Evolutionary conservation across 2,113 vertebrate species (phyloP).

Genomic region (Gulo gulo): DNA sequence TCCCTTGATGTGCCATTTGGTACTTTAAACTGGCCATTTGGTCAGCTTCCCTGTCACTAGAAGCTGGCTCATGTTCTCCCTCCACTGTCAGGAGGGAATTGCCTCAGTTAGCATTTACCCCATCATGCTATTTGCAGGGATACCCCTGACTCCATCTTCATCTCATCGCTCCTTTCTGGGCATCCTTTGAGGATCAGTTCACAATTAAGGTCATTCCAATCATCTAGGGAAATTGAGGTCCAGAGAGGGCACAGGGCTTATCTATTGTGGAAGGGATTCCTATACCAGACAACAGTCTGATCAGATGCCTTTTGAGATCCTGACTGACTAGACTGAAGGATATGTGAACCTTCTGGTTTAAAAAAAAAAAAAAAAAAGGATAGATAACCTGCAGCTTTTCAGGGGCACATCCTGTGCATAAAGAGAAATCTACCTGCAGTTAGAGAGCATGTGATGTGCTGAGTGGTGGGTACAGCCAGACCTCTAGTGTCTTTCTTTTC

Average conservation of each 20-base stretch:
- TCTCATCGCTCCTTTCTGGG: background rate
- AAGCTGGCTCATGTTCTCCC: background rate
- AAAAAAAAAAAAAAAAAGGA: background rate
- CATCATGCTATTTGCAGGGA: background rate
- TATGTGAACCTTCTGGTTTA: slow-evolving; percentile 13
- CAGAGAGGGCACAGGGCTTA: background rate
- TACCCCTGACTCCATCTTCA: background rate
- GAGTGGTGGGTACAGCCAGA: background rate
- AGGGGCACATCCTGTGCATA: background rate
- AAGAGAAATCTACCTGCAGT: background rate
- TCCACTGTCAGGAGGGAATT: background rate
- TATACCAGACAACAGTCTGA: background rate
- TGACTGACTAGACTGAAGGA: background rate
- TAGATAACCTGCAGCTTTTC: background rate
- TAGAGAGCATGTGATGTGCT: background rate
- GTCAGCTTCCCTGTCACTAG: background rate
- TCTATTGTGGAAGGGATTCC: background rate
- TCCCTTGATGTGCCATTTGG: background rate
- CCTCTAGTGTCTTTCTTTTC: background rate
- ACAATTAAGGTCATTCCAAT: background rate
- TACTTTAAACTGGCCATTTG: background rate
- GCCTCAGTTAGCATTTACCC: background rate
- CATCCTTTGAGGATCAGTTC: background rate
- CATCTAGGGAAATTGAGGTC: slow-evolving; percentile 1
- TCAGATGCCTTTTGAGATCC: slow-evolving; percentile 10